Evolutionary conservation across 2,888 invertebrate species (phyloP).

Genomic region (Harpagoxenus sublaevis): DNA sequence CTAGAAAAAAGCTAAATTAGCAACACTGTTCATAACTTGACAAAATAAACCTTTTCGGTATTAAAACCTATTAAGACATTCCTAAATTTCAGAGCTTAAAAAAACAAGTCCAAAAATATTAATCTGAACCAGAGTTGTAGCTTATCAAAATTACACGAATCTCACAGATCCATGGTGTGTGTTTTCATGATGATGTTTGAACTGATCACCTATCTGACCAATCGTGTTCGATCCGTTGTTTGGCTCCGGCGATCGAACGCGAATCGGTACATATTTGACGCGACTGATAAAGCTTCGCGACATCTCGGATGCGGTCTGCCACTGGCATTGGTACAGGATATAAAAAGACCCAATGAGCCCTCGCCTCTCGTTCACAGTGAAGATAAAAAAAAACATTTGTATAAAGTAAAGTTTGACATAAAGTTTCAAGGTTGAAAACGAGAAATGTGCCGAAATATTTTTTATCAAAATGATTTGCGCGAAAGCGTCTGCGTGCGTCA

Average conservation of each 20-base stretch:
- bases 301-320: not conserved
- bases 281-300: constrained; percentile 7
- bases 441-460: not conserved
- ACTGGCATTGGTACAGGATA: not conserved
- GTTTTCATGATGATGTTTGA: too few relatives aligned
- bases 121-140: too few relatives aligned
- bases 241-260: not conserved
- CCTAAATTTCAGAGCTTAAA: too few relatives aligned
- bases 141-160: too few relatives aligned
- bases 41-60: too few relatives aligned
- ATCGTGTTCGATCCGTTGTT: not conserved
- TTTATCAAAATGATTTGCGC: not conserved
- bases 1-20: too few relatives aligned
- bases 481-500: constrained; percentile 14
- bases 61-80: too few relatives aligned
- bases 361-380: not conserved
- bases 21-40: too few relatives aligned
- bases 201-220: too few relatives aligned
- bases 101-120: too few relatives aligned
- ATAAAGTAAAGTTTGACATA: not conserved
- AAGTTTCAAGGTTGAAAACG: not conserved
- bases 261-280: not conserved
- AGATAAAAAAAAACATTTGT: not conserved
- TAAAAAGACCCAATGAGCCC: constrained; percentile 1
- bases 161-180: too few relatives aligned